Percentiles rank a stretch among this genome's conserved stretches.
phyloP scores from a whole-genome alignment of 2,797 vertebrate species.

The Orientallactaga sibirica region DNA sequence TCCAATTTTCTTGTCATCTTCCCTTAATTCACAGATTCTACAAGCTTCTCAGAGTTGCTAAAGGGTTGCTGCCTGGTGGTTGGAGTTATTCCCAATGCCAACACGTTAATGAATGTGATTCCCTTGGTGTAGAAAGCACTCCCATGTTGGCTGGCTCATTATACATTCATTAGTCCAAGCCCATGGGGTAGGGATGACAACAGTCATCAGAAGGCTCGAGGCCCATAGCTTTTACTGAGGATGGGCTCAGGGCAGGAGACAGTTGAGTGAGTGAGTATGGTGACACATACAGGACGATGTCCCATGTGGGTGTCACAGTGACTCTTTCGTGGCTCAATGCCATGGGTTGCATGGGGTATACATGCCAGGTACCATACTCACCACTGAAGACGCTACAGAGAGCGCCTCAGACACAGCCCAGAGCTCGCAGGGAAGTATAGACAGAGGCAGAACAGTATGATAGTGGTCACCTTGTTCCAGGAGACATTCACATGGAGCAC shows the following conservation, averaged over 20 bases:
- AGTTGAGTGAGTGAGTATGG: background rate
- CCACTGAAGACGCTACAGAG: background rate
- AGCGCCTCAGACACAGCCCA: background rate
- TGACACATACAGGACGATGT: background rate
- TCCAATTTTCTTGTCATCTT: slow-evolving; percentile 46
- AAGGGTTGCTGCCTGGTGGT: background rate
- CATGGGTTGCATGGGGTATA: background rate
- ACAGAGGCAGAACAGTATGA: background rate
- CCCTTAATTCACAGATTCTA: background rate
- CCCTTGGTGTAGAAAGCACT: background rate
- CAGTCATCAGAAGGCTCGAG: background rate
- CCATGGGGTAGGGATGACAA: background rate
- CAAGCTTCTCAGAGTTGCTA: slow-evolving; percentile 9
- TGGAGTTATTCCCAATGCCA: slow-evolving; percentile 40
- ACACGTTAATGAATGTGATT: background rate
- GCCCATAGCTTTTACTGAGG: background rate
- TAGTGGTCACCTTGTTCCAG: background rate
- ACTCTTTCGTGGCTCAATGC: background rate
- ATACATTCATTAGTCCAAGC: background rate
- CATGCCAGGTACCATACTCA: background rate
- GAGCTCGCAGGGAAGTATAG: background rate
- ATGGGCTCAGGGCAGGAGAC: background rate
- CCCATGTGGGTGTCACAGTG: background rate
- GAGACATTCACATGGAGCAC: background rate
- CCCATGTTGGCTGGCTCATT: background rate